A percentile compares a stretch with the other conserved stretches of the same genome.
Evolutionary conservation across 2,888 invertebrate genomes (phyloP).

Genomic region (Ectemnius continuus): DNA sequence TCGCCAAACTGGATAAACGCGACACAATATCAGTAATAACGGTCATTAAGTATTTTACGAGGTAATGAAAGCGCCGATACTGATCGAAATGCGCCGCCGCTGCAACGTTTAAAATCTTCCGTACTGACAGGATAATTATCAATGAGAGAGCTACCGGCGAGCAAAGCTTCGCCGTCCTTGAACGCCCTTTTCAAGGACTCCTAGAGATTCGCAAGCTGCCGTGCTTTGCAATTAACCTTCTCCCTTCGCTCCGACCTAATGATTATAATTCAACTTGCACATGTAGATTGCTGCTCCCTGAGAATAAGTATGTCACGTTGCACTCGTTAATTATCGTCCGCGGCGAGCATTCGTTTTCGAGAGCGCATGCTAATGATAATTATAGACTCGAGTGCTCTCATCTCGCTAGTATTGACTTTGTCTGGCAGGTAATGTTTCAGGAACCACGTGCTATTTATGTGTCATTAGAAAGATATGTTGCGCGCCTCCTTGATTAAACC

Average conservation of each 20-base stretch:
- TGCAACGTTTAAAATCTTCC: conserved; percentile 22
- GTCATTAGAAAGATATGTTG: too few relatives aligned
- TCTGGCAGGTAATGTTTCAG: too few relatives aligned
- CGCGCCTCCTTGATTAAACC: too few relatives aligned
- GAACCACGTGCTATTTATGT: too few relatives aligned
- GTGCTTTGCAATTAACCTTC: not conserved
- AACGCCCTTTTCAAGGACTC: not conserved
- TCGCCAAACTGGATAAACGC: conserved; percentile 37
- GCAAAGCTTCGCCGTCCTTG: not conserved
- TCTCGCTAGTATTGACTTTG: too few relatives aligned
- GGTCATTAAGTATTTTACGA: conserved; percentile 47
- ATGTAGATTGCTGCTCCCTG: too few relatives aligned
- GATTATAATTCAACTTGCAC: not conserved
- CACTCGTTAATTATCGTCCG: too few relatives aligned
- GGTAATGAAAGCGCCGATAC: conserved; percentile 42
- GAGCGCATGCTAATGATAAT: too few relatives aligned
- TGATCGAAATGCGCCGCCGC: conserved; percentile 17
- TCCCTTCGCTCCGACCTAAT: not conserved
- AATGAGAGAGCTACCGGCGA: conserved; percentile 10
- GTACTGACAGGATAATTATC: conserved; percentile 30
- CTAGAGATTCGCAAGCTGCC: conserved; percentile 10
- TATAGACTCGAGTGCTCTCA: too few relatives aligned
- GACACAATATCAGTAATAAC: conserved; percentile 54
- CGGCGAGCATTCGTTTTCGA: too few relatives aligned
- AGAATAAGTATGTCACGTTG: too few relatives aligned